Base-by-base conservation (phyloP, 2,888 invertebrate genomes). In the Toxonevra muliebris region DNA sequence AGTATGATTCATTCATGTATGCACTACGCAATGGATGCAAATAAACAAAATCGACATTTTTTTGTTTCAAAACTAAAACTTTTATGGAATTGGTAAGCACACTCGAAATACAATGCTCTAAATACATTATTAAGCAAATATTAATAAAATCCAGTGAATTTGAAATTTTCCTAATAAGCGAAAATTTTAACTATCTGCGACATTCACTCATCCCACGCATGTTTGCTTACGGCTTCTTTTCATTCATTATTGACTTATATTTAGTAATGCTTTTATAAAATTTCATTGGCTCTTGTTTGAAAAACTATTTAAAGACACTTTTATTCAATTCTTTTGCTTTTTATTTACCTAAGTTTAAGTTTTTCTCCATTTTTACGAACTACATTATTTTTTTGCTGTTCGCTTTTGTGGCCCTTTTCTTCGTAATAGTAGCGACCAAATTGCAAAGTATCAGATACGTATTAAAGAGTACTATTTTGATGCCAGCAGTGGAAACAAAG, bases 301-400 rank as follows among this genome's bases (percentile, higher is more conserved):
- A 12, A n/a, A 52, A 59, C 43, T 20, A 12, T 17, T 43, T 3
- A 12, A 2, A 8, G 13, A n/a, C 1, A 13, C 7, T 65, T 60
- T 1, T 12, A 9, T 9, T 1, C n/a, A 0, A 19, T n/a, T 5
- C 55, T 41, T n/a, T 48, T 48, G 17, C 1, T 11, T 40, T 50
- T 71, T 65, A 61, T 64, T 67, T 71, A 71, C 71, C 71, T 64
- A 66, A 71, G 61, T 59, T 65, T 55, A 55, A 55, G 40, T 64
- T 64, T 54, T 68, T 71, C 61, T 66, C 71, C 71, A 71, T 71
- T 66, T 66, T 66, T 59, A 52, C 54, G 41, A 61, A n/a, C 71
- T 71, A 71, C 71, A 71, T 71, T 66, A 66, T 69, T 69, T 50
- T 61, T 65, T 52, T 20, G 61, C 15, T 57, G 48, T 13, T 57